These are phyloP conservation scores for Nasonovia ribisnigri DNA, from an alignment of 2,888 invertebrate species.

Conservation along the genomic window DNA sequence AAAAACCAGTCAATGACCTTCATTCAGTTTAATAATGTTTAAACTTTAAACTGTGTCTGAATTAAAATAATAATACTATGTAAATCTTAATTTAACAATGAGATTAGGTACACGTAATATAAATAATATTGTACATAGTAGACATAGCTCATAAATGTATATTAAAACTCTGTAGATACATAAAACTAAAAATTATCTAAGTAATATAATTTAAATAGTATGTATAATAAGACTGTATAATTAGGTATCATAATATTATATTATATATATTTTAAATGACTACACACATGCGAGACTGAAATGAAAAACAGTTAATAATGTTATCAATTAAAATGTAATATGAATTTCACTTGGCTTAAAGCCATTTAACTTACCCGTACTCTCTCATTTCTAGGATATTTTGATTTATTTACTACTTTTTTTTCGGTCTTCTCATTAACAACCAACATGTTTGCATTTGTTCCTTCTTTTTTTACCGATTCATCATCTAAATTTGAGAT, in stretches of 20 bases:
- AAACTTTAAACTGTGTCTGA: not conserved
- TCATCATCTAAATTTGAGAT: not conserved
- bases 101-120: not conserved
- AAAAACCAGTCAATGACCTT: not conserved
- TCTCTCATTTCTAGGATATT: conserved; percentile 53
- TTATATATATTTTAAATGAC: not conserved
- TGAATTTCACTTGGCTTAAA: not conserved
- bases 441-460: not conserved
- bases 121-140: not conserved
- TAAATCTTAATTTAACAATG: not conserved
- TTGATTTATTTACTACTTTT: conserved; percentile 45
- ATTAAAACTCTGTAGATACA: not conserved
- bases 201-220: not conserved
- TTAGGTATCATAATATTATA: not conserved
- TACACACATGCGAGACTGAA: conserved; percentile 56
- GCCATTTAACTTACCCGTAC: conserved; percentile 26
- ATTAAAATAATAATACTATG: not conserved
- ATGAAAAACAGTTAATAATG: not conserved
- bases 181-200: not conserved
- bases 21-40: not conserved
- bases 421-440: conserved; percentile 30
- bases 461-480: not conserved
- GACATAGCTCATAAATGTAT: not conserved
- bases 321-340: not conserved
- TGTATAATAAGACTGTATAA: not conserved